Base-by-base conservation (phyloP, 2,888 invertebrate genomes). In the Nudaria mundana region DNA sequence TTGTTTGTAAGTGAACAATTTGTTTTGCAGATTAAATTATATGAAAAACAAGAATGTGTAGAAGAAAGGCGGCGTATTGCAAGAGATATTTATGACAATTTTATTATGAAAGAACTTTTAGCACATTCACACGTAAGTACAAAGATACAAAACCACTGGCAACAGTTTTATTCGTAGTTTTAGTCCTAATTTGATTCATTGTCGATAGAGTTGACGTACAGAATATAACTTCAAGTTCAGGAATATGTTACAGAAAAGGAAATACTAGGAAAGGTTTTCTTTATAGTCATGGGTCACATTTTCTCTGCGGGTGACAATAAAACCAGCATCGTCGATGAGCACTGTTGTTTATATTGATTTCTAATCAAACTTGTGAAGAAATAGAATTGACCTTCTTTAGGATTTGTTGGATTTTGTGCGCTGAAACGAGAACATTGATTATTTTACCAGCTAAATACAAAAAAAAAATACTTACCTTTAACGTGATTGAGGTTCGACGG, bases 101-200 rank as follows among this genome's bases (percentile, higher is more conserved):
- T 97, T 91, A 99, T 99, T 80, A 99, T 99, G 99, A 98, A 98
- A 87, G 99, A 99, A 92, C 93, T 99, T 82, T 92, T 99, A 82
- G 96, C 99, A 61, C 97, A 98, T 90, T 95, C 98, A 69, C 98
- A 99, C 91, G 99, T 99, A 91, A 95, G 33, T 33, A 33, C n/a
- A n/a, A n/a, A n/a, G n/a, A n/a, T n/a, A n/a, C n/a, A n/a, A n/a
- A n/a, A n/a, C n/a, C n/a, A n/a, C n/a, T n/a, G n/a, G n/a, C n/a
- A n/a, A n/a, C n/a, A n/a, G n/a, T n/a, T n/a, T n/a, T n/a, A n/a
- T n/a, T n/a, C n/a, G n/a, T n/a, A n/a, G n/a, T n/a, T n/a, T n/a
- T n/a, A n/a, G n/a, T n/a, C n/a, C n/a, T n/a, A n/a, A n/a, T n/a
- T n/a, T n/a, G n/a, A n/a, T n/a, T n/a, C n/a, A n/a, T n/a, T n/a